Evolutionary conservation across 2,797 vertebrate species (phyloP), one percentile per base, ranked within the genome.

Genomic region (Alfaro cultratus): DNA sequence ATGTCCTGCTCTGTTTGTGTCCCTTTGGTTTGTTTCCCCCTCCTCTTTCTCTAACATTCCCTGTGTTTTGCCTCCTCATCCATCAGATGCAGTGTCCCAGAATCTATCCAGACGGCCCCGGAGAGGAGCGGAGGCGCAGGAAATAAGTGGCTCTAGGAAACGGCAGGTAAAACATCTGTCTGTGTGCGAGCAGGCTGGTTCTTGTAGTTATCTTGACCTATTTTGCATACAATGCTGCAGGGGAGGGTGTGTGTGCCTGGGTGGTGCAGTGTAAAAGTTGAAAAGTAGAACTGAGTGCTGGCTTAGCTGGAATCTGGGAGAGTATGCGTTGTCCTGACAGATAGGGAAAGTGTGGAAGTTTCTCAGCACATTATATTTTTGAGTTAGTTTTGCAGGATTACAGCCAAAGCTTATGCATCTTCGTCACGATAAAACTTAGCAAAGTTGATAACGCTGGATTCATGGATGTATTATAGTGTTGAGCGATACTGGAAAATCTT

Each of bases 71-170:
- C 84, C 55, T 75, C 79, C 23, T 90, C 0, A 1, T 76, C 78
- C 79, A 39, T 73, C 79, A 95, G 94, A 95, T 94, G 94, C 84
- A 84, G 88, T 74, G 73, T 86, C 86, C 62, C 73, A 86, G 77
- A 85, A 70, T 41, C 79, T 86, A 80, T 60, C 75, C 86, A 72
- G 74, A 86, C 73, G 47, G 53, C 74, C 77, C 72, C 84, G 77
- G 64, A 70, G 47, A 85, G 87, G 74, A 91, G 79, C 85, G 86
- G 86, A 89, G 76, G 62, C 78, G 83, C 86, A 90, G 90, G 86
- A 88, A 92, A 83, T 93, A 93, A 85, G 73, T 83, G 49, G 81
- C 87, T 88, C 83, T 21, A 87, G 86, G 82, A 91, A 90, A 90
- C 76, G 57, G 81, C 90, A 92, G 92, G 94, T 95, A 92, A 86